Evolutionary conservation across 2,888 invertebrate genomes (phyloP), one percentile per base, ranked within the genome.

Genomic region (Xylota sylvarum): DNA sequence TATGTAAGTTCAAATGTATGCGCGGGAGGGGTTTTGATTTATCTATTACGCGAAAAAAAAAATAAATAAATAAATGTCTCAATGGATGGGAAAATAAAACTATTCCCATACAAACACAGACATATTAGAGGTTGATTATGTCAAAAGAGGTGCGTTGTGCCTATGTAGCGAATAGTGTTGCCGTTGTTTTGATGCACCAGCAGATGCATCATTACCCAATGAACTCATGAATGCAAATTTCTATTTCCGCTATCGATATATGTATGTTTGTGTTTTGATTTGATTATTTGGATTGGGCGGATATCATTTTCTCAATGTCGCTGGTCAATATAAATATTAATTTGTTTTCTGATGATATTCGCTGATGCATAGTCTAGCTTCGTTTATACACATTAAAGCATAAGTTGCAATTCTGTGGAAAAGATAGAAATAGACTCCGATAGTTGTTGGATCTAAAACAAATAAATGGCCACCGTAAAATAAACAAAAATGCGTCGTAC

Each of bases 251-350:
- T 27, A 4, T 19, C 10, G 14, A 19, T n/a, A 0, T 40, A 4
- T 27, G 27, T 9, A 5, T 55, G 30, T 2, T 6, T 12, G 30
- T 27, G 9, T 30, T 7, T 32, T 19, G 23, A 27, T 17, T 14
- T 5, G 10, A 14, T 40, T 40, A 9, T 35, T 23, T 46, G n/a
- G n/a, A 7, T 14, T 46, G 10, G 10, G 12, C 46, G 70, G 70
- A 70, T 70, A 58, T 70, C 58, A 30, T 30, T 19, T 58, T 43
- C 14, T 70, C 58, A 58, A 43, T 70, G 70, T 9, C 40, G 1
- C 23, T 43, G 32, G 43, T 56, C 70, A 46, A 46, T 56, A 43
- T 10, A 7, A 19, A 27, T 23, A 43, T 40, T 23, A 40, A 23
- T 60, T 40, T 6, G 23, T n/a, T 23, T 40, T n/a, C 14, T 1